phyloP scores from a whole-genome alignment of 1,140 invertebrate genomes.

The Antheraea pernyi region DNA sequence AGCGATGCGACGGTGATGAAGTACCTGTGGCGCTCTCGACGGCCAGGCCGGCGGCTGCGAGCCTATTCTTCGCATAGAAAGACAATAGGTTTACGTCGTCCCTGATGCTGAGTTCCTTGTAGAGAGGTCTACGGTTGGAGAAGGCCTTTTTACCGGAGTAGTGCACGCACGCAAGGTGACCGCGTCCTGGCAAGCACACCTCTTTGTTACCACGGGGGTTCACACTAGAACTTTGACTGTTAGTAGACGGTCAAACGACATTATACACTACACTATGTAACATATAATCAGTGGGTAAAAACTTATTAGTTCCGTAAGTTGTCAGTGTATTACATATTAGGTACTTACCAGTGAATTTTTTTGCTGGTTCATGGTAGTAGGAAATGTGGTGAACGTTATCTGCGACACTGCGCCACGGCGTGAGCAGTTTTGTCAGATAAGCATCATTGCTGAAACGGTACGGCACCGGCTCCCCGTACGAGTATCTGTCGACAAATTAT shows the following conservation, averaged over 20 bases:
- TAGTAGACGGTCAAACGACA: slow-evolving; percentile 35
- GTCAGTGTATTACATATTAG: neutral
- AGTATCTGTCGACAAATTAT: slow-evolving; percentile 45
- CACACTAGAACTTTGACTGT: slow-evolving; percentile 53
- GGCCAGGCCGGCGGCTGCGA: slow-evolving; percentile 80
- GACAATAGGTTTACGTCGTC: slow-evolving; percentile 88
- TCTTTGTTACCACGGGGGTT: slow-evolving; percentile 54
- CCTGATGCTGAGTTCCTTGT: slow-evolving; percentile 82
- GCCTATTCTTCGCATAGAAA: slow-evolving; percentile 87
- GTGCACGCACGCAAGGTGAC: slow-evolving; percentile 87
- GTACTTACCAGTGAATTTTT: slow-evolving; percentile 81
- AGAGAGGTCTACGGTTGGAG: slow-evolving; percentile 84
- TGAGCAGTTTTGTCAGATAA: slow-evolving; percentile 82
- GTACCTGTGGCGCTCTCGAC: slow-evolving; percentile 74
- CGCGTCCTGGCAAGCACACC: slow-evolving; percentile 80
- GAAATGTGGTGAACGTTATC: slow-evolving; percentile 80
- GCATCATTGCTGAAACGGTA: slow-evolving; percentile 81
- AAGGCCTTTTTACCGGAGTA: slow-evolving; percentile 88
- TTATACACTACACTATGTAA: slow-evolving; percentile 12
- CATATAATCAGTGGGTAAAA: slow-evolving; percentile 5
- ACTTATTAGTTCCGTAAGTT: slow-evolving; percentile 11
- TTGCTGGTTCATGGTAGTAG: slow-evolving; percentile 83
- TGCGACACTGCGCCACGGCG: slow-evolving; percentile 79
- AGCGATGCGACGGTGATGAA: slow-evolving; percentile 47
- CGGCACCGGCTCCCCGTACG: slow-evolving; percentile 68